Evolutionary conservation across 1,140 invertebrate species (phyloP).

Genomic region (Vollenhovia emeryi): DNA sequence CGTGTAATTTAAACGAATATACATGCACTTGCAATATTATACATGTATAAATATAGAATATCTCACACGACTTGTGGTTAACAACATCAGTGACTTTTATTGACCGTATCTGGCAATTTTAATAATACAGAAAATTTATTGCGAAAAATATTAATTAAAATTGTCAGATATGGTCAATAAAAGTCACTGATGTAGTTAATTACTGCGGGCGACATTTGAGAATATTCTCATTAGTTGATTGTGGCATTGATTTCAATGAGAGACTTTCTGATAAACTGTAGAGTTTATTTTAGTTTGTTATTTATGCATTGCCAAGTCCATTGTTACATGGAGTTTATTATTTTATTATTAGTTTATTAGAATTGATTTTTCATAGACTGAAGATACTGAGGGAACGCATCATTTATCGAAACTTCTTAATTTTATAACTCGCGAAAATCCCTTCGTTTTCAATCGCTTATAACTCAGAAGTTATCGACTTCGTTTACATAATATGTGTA

Average conservation of each 20-base stretch:
- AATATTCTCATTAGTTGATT: too few relatives aligned
- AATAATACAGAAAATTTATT: too few relatives aligned
- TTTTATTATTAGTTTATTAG: too few relatives aligned
- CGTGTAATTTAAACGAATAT: not conserved
- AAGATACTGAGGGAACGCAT: not conserved
- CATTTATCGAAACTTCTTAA: not conserved
- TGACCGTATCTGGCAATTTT: too few relatives aligned
- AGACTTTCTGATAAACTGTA: not conserved
- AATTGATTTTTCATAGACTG: not conserved
- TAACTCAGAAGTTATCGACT: not conserved
- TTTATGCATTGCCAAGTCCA: too few relatives aligned
- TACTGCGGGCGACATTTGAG: too few relatives aligned
- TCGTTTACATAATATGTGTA: not conserved
- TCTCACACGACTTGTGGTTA: not conserved
- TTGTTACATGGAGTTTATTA: too few relatives aligned
- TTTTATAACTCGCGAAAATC: not conserved
- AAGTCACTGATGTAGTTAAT: too few relatives aligned
- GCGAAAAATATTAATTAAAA: too few relatives aligned
- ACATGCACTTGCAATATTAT: not conserved
- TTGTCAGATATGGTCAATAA: too few relatives aligned
- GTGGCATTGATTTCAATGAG: not conserved
- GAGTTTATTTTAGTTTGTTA: too few relatives aligned
- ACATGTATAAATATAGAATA: not conserved
- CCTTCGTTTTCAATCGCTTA: not conserved
- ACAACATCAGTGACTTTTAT: too few relatives aligned